These are phyloP conservation scores for Philopotamus ludificatus DNA, from an alignment of 1,140 invertebrate species.

Conservation along the genomic window DNA sequence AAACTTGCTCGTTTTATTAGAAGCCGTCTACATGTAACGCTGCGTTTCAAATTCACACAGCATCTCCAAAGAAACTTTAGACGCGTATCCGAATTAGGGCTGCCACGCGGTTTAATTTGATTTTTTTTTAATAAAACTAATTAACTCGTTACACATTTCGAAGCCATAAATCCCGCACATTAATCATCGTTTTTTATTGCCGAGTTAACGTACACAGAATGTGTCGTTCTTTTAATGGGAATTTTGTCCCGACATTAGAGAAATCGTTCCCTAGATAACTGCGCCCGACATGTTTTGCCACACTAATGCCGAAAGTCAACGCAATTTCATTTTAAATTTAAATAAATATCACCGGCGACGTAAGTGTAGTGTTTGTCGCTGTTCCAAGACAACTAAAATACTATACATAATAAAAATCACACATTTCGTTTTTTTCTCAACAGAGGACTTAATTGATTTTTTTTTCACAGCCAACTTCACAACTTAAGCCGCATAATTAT, in stretches of 20 bases:
- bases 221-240: background rate
- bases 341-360: too few relatives aligned
- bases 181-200: background rate
- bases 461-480: too few relatives aligned
- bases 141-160: background rate
- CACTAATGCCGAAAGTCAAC: background rate
- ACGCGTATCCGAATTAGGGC: background rate
- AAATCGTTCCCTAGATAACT: background rate
- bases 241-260: background rate
- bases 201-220: background rate
- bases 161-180: background rate
- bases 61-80: constrained; percentile 10
- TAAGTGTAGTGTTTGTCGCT: too few relatives aligned
- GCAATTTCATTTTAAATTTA: background rate
- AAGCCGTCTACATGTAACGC: background rate
- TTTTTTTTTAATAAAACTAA: background rate
- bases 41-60: constrained; percentile 13
- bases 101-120: background rate
- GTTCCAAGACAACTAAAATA: too few relatives aligned
- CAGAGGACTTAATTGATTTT: too few relatives aligned
- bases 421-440: too few relatives aligned
- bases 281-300: background rate
- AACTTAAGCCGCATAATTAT: too few relatives aligned
- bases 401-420: too few relatives aligned
- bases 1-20: constrained; percentile 18